Percentiles rank a stretch among this genome's conserved stretches.
Conservation (phyloP, 1,140 invertebrate genomes). For the Tetraneura akinire region DNA sequence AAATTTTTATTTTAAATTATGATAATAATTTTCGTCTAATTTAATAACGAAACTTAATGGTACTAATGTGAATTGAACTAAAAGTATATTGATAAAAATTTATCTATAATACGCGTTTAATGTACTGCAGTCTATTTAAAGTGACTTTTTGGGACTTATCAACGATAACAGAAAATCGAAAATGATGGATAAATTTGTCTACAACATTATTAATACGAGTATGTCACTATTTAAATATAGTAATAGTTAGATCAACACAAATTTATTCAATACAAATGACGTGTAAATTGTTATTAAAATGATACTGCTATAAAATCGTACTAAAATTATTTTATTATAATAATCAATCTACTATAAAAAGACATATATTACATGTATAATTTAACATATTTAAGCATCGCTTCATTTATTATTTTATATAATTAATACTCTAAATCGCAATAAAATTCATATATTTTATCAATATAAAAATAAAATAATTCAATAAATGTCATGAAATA, state of each 20-base stretch:
- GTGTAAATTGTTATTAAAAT: neutral
- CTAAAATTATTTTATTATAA: too few species aligned
- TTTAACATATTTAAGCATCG: too few species aligned
- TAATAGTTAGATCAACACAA: neutral
- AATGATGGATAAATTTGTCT: neutral
- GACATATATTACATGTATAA: too few species aligned
- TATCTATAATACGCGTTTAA: neutral
- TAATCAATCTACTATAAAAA: too few species aligned
- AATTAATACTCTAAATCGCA: too few species aligned
- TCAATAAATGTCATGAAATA: too few species aligned
- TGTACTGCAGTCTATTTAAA: neutral
- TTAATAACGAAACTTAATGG: neutral
- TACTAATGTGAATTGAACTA: neutral
- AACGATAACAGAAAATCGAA: constrained; percentile 1
- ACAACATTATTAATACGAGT: neutral
- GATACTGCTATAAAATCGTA: too few species aligned
- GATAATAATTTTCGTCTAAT: too few species aligned
- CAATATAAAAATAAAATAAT: too few species aligned
- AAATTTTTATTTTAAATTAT: too few species aligned
- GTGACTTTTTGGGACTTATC: neutral
- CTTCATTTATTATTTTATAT: too few species aligned
- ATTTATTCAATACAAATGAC: neutral
- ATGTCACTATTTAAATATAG: neutral
- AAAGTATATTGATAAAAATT: neutral
- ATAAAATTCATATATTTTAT: too few species aligned